These are phyloP conservation scores for Portunus trituberculatus DNA, from an alignment of 1,140 invertebrate species.

Conservation along the genomic window DNA sequence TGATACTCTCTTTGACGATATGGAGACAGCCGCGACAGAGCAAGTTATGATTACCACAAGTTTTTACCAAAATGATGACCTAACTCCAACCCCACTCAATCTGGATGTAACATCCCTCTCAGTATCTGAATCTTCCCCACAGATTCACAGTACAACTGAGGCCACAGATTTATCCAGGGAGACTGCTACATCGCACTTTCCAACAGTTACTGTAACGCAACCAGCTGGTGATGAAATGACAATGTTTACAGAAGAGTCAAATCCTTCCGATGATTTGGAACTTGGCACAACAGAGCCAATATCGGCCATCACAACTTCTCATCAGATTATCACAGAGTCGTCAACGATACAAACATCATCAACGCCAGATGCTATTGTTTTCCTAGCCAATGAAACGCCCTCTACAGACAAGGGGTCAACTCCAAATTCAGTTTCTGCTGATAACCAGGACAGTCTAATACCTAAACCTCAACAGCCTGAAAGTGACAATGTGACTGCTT, in stretches of 20 bases:
- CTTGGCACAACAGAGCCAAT: not conserved
- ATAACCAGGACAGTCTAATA: too few relatives aligned
- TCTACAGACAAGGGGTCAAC: not conserved
- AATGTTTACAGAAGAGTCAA: not conserved
- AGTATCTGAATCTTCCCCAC: conserved; percentile 54
- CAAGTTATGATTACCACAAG: conserved; percentile 57
- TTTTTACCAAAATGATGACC: conserved; percentile 27
- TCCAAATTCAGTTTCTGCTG: too few relatives aligned
- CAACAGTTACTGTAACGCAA: not conserved
- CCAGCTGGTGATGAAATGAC: not conserved
- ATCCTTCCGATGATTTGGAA: not conserved
- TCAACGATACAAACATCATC: not conserved
- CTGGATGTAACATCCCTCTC: conserved; percentile 43
- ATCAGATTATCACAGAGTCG: not conserved
- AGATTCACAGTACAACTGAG: conserved; percentile 23
- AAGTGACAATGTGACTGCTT: not conserved
- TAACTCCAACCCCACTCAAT: conserved; percentile 47
- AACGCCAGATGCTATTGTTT: not conserved
- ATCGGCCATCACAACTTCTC: not conserved
- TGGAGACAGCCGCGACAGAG: conserved; percentile 57
- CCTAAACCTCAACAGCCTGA: too few relatives aligned
- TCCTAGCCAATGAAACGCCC: not conserved
- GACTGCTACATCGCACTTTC: not conserved
- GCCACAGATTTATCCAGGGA: not conserved
- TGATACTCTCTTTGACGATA: conserved; percentile 45